Conservation (phyloP, 2,113 vertebrate species). For the Corythoichthys intestinalis region DNA sequence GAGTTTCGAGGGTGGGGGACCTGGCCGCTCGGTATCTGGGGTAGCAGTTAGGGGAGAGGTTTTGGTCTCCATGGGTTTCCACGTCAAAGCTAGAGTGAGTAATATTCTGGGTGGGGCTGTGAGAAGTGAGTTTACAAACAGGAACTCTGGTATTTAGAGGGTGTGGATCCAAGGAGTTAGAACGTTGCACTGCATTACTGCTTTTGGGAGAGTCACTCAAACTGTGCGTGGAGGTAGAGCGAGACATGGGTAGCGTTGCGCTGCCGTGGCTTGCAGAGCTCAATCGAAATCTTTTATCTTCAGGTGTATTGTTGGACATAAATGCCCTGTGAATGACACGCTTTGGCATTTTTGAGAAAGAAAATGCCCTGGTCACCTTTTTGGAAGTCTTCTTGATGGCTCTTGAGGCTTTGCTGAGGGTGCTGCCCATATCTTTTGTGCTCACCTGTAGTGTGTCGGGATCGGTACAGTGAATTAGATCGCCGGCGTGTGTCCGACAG, state of each 20-base stretch:
- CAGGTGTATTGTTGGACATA: slow-evolving; percentile 78
- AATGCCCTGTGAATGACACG: slow-evolving; percentile 87
- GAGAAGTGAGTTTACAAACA: slow-evolving; percentile 60
- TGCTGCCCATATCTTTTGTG: slow-evolving; percentile 99
- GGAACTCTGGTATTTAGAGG: slow-evolving; percentile 66
- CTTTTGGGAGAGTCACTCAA: slow-evolving; percentile 73
- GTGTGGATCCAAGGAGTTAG: slow-evolving; percentile 76
- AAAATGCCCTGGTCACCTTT: slow-evolving; percentile 95
- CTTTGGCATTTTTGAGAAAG: slow-evolving; percentile 96
- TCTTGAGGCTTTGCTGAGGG: slow-evolving; percentile 94
- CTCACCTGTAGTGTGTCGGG: slow-evolving; percentile 92
- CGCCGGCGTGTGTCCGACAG: slow-evolving; percentile 91
- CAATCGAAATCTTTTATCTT: slow-evolving; percentile 77
- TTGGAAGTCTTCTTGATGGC: slow-evolving; percentile 98
- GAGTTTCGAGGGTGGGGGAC: slow-evolving; percentile 37
- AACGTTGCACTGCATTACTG: slow-evolving; percentile 71
- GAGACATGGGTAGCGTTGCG: slow-evolving; percentile 80
- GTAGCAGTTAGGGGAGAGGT: slow-evolving; percentile 3
- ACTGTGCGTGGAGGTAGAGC: slow-evolving; percentile 77
- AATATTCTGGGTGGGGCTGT: slow-evolving; percentile 46
- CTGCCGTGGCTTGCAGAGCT: slow-evolving; percentile 74
- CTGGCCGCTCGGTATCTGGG: slow-evolving; percentile 34
- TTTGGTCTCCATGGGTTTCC: slow-evolving; percentile 17
- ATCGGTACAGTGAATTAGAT: slow-evolving; percentile 87
- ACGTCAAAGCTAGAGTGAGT: slow-evolving; percentile 36